phyloP scores from a whole-genome alignment of 1,140 invertebrate genomes.

The Trichonephila inaurata region DNA sequence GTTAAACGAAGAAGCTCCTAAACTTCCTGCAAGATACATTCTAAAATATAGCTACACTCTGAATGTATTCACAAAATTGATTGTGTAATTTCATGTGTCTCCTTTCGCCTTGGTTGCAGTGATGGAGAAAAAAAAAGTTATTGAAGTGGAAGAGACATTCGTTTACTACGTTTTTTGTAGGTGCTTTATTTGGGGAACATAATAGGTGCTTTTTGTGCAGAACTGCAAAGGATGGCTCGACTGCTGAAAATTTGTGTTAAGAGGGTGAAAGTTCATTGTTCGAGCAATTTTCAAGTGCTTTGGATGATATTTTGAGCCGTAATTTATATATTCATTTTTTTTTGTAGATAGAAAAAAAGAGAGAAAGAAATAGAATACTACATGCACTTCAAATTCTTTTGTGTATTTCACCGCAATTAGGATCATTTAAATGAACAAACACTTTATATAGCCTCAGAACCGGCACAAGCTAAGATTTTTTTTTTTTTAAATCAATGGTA shows the following conservation, averaged over 20 bases:
- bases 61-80: slow-evolving; percentile 35
- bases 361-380: background rate
- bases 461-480: background rate
- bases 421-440: background rate
- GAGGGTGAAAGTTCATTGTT: slow-evolving; percentile 67
- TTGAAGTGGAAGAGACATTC: slow-evolving; percentile 61
- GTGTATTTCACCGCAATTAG: background rate
- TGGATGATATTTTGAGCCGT: background rate
- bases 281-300: slow-evolving; percentile 12
- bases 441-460: background rate
- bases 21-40: background rate
- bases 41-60: background rate
- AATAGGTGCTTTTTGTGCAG: slow-evolving; percentile 53
- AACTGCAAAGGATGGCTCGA: slow-evolving; percentile 17
- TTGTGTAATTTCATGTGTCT: background rate
- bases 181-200: slow-evolving; percentile 37
- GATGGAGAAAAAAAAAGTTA: background rate
- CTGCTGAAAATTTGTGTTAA: slow-evolving; percentile 31
- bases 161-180: slow-evolving; percentile 34
- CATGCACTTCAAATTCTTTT: background rate
- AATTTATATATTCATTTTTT: background rate
- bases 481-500: background rate
- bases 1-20: background rate
- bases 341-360: background rate
- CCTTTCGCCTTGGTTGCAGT: background rate